These are phyloP conservation scores for Nerophis lumbriciformis DNA, from an alignment of 2,113 vertebrate genomes.

Conservation along the genomic window DNA sequence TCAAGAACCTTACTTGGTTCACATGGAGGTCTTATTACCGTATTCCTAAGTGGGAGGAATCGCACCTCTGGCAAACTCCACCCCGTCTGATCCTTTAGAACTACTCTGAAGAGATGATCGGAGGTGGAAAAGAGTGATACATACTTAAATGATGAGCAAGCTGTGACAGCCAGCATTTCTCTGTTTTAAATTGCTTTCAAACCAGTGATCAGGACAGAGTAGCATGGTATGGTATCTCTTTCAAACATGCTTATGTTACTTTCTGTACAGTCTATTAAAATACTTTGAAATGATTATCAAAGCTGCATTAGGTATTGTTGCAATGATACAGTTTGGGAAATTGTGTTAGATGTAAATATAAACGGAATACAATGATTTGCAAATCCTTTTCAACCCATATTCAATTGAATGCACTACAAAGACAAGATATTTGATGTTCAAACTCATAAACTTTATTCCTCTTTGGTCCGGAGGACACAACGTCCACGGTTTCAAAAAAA, in stretches of 20 bases:
- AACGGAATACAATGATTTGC: no score
- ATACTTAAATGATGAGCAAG: slow-evolving; percentile 32
- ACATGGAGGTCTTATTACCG: slow-evolving; percentile 69
- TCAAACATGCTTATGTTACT: no score
- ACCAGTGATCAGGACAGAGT: slow-evolving; percentile 24
- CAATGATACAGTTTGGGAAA: no score
- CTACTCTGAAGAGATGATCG: slow-evolving; percentile 57
- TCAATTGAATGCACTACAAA: no score
- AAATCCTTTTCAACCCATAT: no score
- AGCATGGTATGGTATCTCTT: not conserved
- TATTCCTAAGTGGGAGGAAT: slow-evolving; percentile 55
- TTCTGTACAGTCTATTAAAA: not conserved
- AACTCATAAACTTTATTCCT: no score
- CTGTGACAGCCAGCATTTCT: slow-evolving; percentile 20
- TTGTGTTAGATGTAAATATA: no score
- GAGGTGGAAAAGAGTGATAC: slow-evolving; percentile 33
- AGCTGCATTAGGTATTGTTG: not conserved
- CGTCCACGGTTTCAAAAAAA: no score
- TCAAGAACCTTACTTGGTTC: slow-evolving; percentile 54
- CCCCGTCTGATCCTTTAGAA: slow-evolving; percentile 65
- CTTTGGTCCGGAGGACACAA: no score
- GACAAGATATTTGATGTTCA: no score
- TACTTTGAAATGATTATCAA: slow-evolving; percentile 28
- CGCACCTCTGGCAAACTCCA: slow-evolving; percentile 66
- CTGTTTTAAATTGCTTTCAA: slow-evolving; percentile 47